Percentiles rank a stretch among this genome's conserved stretches.
Evolutionary conservation across 2,888 invertebrate species (phyloP).

Genomic region (Galerucella pusilla): DNA sequence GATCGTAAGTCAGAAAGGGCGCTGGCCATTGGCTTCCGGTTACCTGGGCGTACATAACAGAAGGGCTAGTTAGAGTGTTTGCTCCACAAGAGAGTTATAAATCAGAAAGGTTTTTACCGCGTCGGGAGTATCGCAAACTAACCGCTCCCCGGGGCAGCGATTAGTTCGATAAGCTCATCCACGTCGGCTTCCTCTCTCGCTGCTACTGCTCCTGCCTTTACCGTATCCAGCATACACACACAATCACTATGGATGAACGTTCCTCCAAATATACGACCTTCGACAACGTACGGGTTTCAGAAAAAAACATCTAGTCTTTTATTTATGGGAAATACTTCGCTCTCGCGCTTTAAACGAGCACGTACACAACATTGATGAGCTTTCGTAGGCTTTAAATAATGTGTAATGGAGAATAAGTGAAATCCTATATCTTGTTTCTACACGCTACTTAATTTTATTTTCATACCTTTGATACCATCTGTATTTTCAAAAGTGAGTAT

Average conservation of each 20-base stretch:
- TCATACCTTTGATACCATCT: too few species aligned
- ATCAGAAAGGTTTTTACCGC: conserved; percentile 56
- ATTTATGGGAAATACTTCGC: conserved; percentile 22
- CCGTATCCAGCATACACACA: conserved; percentile 31
- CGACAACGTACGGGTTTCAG: conserved; percentile 32
- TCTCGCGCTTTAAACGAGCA: conserved; percentile 26
- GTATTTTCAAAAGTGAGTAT: too few species aligned
- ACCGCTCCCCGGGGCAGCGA: conserved; percentile 59
- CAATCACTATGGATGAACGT: conserved; percentile 47
- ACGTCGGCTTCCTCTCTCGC: conserved; percentile 44
- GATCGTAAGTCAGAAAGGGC: conserved; percentile 49
- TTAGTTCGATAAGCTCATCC: conserved; percentile 59
- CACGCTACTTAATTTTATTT: not conserved
- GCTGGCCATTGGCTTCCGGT: conserved; percentile 37
- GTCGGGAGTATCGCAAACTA: conserved; percentile 56
- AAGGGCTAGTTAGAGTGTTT: conserved; percentile 56
- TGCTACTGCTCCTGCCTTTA: conserved; percentile 19
- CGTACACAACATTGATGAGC: conserved; percentile 27
- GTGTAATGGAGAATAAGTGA: conserved; percentile 30
- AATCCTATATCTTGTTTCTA: conserved; percentile 20
- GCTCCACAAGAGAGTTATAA: conserved; percentile 57
- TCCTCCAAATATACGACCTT: conserved; percentile 44
- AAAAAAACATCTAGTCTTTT: conserved; percentile 30
- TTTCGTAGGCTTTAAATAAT: conserved; percentile 26
- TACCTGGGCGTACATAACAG: conserved; percentile 45